Base-by-base conservation (phyloP, 2,113 vertebrate genomes). In the Heliornis fulica region DNA sequence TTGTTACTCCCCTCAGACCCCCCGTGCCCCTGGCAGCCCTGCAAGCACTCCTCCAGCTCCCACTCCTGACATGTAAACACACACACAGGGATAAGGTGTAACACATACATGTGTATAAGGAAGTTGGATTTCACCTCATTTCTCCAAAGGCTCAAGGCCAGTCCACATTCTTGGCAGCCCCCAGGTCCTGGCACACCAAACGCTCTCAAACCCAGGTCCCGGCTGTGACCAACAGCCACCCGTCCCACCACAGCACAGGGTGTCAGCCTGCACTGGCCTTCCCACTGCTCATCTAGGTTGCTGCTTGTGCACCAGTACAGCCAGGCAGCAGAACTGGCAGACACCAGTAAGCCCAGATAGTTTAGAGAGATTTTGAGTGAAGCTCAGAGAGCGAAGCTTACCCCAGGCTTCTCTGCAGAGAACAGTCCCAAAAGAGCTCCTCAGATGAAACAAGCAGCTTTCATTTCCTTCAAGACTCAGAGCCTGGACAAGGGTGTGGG, bases 21-120 rank as follows among this genome's bases (percentile, higher is more conserved):
- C 29, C 54, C 15, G 7, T 15, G 43, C 32, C 22, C 2, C 1
- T 1, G 1, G 74, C 66, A 91, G 69, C 45, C 46, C 78, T 60
- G 23, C 9, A 1, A 80, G 20, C 0, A 0, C 63, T 72, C 28
- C 48, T 50, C 38, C 14, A 0, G 1, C 53, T 87, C 70, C 38
- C 45, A 61, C 2, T 9, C 11, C 54, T n/a, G n/a, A 5, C 2
- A 26, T 10, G 26, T 13, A 25, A 22, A 46, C 22, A 21, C 46
- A 46, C 46, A 46, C 46, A 46, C 20, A 46, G 46, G 46, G 46
- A 46, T 46, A 22, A 22, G n/a, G n/a, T n/a, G n/a, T n/a, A n/a
- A n/a, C n/a, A n/a, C n/a, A n/a, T n/a, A n/a, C n/a, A n/a, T n/a
- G n/a, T 46, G 13, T 14, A 17, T 50, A 34, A 43, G 19, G 74